Conservation (phyloP, 2,888 invertebrate species). For the Apantesis nais region DNA sequence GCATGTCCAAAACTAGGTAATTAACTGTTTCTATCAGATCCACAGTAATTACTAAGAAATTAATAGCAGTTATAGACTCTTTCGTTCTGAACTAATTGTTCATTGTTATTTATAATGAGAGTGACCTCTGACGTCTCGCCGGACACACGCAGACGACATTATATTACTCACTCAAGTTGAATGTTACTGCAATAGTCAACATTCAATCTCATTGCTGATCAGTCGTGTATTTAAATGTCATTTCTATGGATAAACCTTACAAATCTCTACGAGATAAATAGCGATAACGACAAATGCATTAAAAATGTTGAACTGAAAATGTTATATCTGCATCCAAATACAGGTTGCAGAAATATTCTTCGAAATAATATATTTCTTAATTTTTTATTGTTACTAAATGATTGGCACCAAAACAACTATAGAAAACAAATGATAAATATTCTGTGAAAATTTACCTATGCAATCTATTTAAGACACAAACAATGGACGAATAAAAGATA, state of each 20-base stretch:
- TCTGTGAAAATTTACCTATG: neutral
- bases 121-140: slow-evolving; percentile 51
- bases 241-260: slow-evolving; percentile 36
- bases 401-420: too few species aligned
- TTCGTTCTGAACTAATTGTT: slow-evolving; percentile 41
- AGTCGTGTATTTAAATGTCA: slow-evolving; percentile 29
- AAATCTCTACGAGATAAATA: slow-evolving; percentile 30
- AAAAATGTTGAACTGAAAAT: slow-evolving; percentile 42
- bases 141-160: slow-evolving; percentile 32
- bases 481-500: neutral
- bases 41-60: neutral
- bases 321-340: too few species aligned
- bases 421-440: too few species aligned
- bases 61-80: neutral
- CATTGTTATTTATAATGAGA: slow-evolving; percentile 59
- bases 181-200: slow-evolving; percentile 46
- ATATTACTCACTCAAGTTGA: slow-evolving; percentile 15
- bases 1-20: neutral
- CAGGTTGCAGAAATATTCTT: neutral
- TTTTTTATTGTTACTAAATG: too few species aligned
- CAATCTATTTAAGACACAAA: neutral
- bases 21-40: neutral
- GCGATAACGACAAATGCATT: slow-evolving; percentile 24
- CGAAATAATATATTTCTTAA: neutral
- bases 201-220: slow-evolving; percentile 44